phyloP scores from a whole-genome alignment of 2,113 vertebrate genomes.

The Thinocorus orbignyianus region DNA sequence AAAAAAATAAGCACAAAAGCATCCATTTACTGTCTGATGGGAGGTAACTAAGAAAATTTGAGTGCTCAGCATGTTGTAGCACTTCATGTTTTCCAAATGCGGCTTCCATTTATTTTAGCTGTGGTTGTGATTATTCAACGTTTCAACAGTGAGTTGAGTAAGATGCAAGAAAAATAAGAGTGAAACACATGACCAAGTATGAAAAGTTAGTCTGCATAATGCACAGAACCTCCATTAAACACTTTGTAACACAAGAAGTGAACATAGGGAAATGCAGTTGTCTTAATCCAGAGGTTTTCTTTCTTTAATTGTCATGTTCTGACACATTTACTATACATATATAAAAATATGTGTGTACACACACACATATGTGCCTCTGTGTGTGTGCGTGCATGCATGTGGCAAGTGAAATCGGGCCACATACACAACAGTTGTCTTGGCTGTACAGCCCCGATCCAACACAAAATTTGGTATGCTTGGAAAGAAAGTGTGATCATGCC shows the following conservation, averaged over 20 bases:
- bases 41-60: neutral
- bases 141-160: neutral
- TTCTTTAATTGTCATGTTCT: neutral
- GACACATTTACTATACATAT: neutral
- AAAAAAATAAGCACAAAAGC: neutral
- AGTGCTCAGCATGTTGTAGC: neutral
- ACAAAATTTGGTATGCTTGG: neutral
- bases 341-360: neutral
- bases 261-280: neutral
- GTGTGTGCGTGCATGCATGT: neutral
- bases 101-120: neutral
- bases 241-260: neutral
- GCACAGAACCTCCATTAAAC: neutral
- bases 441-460: neutral
- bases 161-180: neutral
- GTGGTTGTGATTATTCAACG: neutral
- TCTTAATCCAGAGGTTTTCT: neutral
- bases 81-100: neutral
- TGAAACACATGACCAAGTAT: neutral
- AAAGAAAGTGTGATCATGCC: neutral
- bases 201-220: neutral
- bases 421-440: neutral
- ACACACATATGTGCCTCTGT: neutral
- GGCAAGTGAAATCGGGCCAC: neutral
- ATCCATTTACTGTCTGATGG: neutral